Conservation (phyloP, 2,888 invertebrate species). For the Epirrhoe alternata region DNA sequence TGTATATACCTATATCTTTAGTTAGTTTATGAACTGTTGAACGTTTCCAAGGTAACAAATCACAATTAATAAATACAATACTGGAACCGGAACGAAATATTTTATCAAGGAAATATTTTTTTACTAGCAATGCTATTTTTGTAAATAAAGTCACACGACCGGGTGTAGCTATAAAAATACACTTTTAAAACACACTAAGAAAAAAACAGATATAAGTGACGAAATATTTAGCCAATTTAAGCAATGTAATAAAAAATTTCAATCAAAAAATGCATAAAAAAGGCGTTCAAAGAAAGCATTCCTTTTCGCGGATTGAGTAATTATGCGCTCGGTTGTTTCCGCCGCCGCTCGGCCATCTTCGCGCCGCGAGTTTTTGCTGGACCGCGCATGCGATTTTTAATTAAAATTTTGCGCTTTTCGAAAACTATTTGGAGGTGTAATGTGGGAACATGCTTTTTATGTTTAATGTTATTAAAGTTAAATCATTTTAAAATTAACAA, state of each 20-base stretch:
- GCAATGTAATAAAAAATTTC: constrained; percentile 9
- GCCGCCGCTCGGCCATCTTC: constrained; percentile 63
- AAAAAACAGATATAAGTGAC: not conserved
- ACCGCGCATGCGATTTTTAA: constrained; percentile 69
- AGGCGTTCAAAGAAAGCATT: constrained; percentile 55
- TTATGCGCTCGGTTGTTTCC: constrained; percentile 63
- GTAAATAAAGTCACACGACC: too few species aligned
- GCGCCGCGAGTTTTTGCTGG: constrained; percentile 66
- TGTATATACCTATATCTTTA: too few species aligned
- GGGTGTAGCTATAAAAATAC: too few species aligned
- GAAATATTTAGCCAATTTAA: not conserved
- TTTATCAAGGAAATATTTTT: too few species aligned
- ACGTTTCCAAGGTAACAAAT: not conserved
- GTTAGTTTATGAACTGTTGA: not conserved
- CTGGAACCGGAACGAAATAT: too few species aligned
- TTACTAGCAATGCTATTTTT: too few species aligned
- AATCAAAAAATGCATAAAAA: constrained; percentile 37
- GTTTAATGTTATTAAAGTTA: not conserved
- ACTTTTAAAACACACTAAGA: too few species aligned
- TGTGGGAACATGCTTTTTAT: constrained; percentile 28
- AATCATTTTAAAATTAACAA: constrained; percentile 3
- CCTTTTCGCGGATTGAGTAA: constrained; percentile 72
- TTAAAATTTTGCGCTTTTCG: constrained; percentile 77
- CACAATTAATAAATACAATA: too few species aligned
- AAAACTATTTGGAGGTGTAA: constrained; percentile 61